These are phyloP conservation scores for Blastobasis lacticolella DNA, from an alignment of 2,888 invertebrate species.

Conservation along the genomic window DNA sequence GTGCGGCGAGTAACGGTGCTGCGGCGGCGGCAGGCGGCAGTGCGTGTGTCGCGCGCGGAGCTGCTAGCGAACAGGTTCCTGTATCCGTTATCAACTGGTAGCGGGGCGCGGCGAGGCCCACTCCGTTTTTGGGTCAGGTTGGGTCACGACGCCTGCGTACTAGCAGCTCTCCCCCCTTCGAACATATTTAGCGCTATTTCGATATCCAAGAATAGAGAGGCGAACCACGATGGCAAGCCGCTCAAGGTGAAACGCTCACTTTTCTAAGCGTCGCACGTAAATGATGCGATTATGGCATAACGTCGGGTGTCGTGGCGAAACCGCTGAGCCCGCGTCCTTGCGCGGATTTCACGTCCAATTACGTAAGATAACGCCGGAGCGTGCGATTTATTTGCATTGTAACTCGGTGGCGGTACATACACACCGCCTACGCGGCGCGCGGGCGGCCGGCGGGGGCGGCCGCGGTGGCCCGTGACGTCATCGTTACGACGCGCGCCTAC, in stretches of 20 bases:
- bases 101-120: conserved; percentile 53
- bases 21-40: conserved; percentile 18
- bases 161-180: conserved; percentile 40
- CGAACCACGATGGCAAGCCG: conserved; percentile 45
- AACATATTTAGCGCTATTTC: conserved; percentile 53
- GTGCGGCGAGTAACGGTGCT: conserved; percentile 37
- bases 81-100: conserved; percentile 60
- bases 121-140: conserved; percentile 68
- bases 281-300: conserved; percentile 63
- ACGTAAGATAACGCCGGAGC: conserved; percentile 37
- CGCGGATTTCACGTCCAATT: conserved; percentile 65
- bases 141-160: conserved; percentile 71
- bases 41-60: conserved; percentile 32
- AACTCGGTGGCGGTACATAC: conserved; percentile 29
- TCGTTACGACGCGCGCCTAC: conserved; percentile 54
- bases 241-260: conserved; percentile 69
- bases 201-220: conserved; percentile 62
- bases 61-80: conserved; percentile 53
- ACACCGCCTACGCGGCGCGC: conserved; percentile 24
- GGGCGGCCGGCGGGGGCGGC: conserved; percentile 26
- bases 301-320: conserved; percentile 56
- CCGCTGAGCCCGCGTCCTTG: conserved; percentile 51
- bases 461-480: conserved; percentile 62
- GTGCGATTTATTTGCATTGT: conserved; percentile 45
- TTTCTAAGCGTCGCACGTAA: conserved; percentile 63